Percentiles rank a stretch among this genome's conserved stretches.
Evolutionary conservation across 23 tunicate genomes (phyloP).

Genomic region (Phallusia fumigata): DNA sequence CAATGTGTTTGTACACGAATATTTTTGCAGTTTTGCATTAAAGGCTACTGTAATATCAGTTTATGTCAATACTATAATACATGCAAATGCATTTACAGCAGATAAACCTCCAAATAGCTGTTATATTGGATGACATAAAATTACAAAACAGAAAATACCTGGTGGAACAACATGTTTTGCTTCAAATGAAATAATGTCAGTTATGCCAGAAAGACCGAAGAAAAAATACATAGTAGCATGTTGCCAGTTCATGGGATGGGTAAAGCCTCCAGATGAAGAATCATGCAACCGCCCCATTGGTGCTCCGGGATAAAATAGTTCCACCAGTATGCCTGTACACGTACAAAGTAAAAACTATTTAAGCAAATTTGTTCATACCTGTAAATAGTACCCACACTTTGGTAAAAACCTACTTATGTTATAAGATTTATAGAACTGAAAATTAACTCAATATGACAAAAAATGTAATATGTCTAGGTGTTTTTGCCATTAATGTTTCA

Average conservation of each 20-base stretch:
- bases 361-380: not conserved
- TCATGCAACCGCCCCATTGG: constrained; percentile 69
- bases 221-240: constrained; percentile 98
- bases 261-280: constrained; percentile 46
- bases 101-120: too few relatives aligned
- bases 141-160: constrained; percentile 26
- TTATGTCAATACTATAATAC: too few relatives aligned
- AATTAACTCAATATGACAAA: too few relatives aligned
- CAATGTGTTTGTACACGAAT: too few relatives aligned
- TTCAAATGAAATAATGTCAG: constrained; percentile 61
- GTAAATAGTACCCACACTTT: too few relatives aligned
- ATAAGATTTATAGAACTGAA: too few relatives aligned
- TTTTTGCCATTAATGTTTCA: not conserved
- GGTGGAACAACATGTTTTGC: constrained; percentile 75
- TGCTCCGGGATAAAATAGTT: constrained; percentile 91
- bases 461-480: too few relatives aligned
- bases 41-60: too few relatives aligned
- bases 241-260: constrained; percentile 95
- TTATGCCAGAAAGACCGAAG: constrained; percentile 77
- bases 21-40: too few relatives aligned
- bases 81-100: too few relatives aligned
- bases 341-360: not conserved
- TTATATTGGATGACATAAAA: too few relatives aligned
- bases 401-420: too few relatives aligned
- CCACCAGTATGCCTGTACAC: constrained; percentile 74